A percentile compares a stretch with the other conserved stretches of the same genome.
These are phyloP conservation scores for Ammodramus savannarum DNA, from an alignment of 2,113 vertebrate species.

Conservation along the genomic window DNA sequence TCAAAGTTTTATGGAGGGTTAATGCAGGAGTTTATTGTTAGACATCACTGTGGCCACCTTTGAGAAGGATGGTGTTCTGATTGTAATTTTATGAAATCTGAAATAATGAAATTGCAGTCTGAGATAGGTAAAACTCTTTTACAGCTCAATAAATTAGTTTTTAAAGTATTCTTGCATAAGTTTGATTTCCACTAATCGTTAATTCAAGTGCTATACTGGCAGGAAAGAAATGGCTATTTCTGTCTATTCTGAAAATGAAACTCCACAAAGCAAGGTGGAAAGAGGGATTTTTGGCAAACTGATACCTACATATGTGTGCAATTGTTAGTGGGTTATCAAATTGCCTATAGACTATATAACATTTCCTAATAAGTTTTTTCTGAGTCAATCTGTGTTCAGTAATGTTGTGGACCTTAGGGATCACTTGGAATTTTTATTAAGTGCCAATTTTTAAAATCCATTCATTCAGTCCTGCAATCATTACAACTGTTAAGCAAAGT, in stretches of 20 bases:
- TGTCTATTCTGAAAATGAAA: slow-evolving; percentile 10
- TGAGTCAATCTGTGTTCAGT: neutral
- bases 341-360: neutral
- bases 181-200: slow-evolving; percentile 33
- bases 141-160: slow-evolving; percentile 47
- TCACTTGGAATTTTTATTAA: slow-evolving; percentile 3
- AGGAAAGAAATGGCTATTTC: neutral
- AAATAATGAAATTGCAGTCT: neutral
- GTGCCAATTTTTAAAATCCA: neutral
- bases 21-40: neutral
- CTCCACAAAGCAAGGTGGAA: neutral
- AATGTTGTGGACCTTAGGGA: neutral
- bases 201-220: neutral
- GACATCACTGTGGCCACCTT: neutral
- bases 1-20: neutral
- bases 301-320: neutral
- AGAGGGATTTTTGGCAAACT: slow-evolving; percentile 3
- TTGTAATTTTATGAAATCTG: neutral
- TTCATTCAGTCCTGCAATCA: neutral
- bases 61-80: neutral
- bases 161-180: slow-evolving; percentile 20
- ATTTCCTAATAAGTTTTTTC: neutral
- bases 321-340: slow-evolving; percentile 17
- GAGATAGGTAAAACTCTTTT: neutral
- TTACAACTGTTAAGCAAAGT: neutral